Base-by-base conservation (phyloP, 2,797 vertebrate species). In the Coregonus suidteri region DNA sequence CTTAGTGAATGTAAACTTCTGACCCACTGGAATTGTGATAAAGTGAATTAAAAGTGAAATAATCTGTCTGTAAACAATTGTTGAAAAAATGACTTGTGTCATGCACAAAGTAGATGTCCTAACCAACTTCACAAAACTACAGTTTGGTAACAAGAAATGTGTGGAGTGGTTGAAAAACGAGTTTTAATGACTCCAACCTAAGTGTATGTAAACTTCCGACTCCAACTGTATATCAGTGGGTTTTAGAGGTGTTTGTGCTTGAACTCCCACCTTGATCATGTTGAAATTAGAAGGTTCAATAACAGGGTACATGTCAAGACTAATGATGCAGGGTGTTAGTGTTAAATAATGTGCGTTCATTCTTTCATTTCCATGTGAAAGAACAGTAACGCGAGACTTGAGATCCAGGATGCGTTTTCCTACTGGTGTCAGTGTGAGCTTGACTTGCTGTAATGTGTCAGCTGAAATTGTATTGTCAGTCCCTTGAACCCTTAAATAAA, bases 341-440 rank as follows among this genome's bases (percentile, higher is more conserved):
- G 87, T 85, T 82, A n/a, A 78, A 81, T 83, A 3, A 81, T 78
- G 73, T 85, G 71, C 78, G 34, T 15, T 66, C 74, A 37, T 15
- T 64, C 76, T 68, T 77, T 75, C 56, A 41, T 83, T 83, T 76
- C 71, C 79, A 81, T 74, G 25, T 79, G 56, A 82, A 79, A 3
- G 20, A 76, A 79, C 78, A 70, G 9, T 75, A 79, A 66, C 75
- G 75, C 34, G 30, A 30, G 16, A 30, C 25, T 30, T 30, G 70
- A 41, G 47, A 68, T 74, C 41, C 70, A 51, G n/a, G 59, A 59
- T 67, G 68, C 76, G 54, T 85, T 85, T 84, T 78, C 81, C 75
- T 81, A 13, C 78, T 74, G 77, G 74, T 86, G 81, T 87, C 82
- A 81, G 83, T 82, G 75, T 83, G 81, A 84, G 75, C 79, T 75